phyloP scores from a whole-genome alignment of 2,113 vertebrate genomes.

The Lamprotornis superbus region DNA sequence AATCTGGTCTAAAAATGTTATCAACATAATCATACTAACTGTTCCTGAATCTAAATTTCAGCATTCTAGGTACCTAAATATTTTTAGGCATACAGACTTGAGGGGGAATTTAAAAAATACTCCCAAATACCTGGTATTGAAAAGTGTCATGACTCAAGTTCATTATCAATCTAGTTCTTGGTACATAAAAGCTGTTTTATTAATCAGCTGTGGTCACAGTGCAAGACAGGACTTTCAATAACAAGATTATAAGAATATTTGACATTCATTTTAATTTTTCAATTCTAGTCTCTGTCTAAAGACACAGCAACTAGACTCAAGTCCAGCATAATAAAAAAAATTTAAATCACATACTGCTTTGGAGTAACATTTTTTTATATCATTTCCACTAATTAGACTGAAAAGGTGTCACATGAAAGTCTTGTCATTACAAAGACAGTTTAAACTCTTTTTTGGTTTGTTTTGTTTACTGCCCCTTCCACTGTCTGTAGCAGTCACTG shows the following conservation, averaged over 20 bases:
- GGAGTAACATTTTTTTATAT: background rate
- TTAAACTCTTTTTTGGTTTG: background rate
- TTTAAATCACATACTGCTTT: background rate
- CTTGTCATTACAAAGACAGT: background rate
- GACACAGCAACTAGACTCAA: background rate
- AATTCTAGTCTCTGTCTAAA: background rate
- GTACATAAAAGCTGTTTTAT: background rate
- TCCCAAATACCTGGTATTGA: background rate
- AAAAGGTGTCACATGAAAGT: background rate
- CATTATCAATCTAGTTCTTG: background rate
- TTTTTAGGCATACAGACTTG: background rate
- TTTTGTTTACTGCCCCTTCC: background rate
- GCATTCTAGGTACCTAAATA: background rate
- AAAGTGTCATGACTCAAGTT: background rate
- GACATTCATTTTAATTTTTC: background rate
- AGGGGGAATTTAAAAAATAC: background rate
- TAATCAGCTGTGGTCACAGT: background rate
- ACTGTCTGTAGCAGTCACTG: background rate
- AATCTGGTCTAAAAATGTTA: background rate
- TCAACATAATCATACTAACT: background rate
- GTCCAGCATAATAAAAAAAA: background rate
- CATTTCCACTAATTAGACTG: background rate
- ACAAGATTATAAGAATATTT: background rate
- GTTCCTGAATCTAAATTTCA: background rate
- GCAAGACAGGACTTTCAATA: background rate